Conservation (phyloP, 2,113 vertebrate species). For the Myxocyprinus asiaticus region DNA sequence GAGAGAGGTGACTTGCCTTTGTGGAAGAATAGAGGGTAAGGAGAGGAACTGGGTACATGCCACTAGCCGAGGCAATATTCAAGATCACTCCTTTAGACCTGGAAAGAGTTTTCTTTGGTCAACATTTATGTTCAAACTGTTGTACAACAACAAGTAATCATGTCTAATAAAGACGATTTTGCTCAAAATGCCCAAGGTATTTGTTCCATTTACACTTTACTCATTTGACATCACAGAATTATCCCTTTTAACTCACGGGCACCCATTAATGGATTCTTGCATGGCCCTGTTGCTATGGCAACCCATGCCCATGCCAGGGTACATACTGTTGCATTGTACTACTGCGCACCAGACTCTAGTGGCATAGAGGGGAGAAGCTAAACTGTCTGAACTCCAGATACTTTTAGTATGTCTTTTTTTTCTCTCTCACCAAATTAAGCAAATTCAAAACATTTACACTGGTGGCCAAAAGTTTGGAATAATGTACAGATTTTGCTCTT, state of each 20-base stretch:
- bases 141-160: background rate
- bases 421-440: no score
- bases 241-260: conserved; percentile 4
- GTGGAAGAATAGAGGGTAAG: conserved; percentile 89
- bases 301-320: conserved; percentile 18
- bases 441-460: no score
- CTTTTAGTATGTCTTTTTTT: no score
- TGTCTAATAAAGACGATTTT: background rate
- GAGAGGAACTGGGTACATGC: conserved; percentile 79
- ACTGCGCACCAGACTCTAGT: conserved; percentile 10
- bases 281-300: conserved; percentile 21
- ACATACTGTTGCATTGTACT: conserved; percentile 21
- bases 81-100: conserved; percentile 87
- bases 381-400: background rate
- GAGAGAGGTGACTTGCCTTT: conserved; percentile 77
- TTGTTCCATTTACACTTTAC: background rate
- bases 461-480: no score
- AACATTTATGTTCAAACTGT: background rate
- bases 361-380: background rate
- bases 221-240: conserved; percentile 20
- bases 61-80: conserved; percentile 88
- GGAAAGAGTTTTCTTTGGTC: conserved; percentile 42
- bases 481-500: no score
- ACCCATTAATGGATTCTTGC: conserved; percentile 35
- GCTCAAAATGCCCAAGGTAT: background rate